Percentiles rank a stretch among this genome's conserved stretches.
These are phyloP conservation scores for Cyclura pinguis DNA, from an alignment of 2,797 vertebrate genomes.

Conservation along the genomic window DNA sequence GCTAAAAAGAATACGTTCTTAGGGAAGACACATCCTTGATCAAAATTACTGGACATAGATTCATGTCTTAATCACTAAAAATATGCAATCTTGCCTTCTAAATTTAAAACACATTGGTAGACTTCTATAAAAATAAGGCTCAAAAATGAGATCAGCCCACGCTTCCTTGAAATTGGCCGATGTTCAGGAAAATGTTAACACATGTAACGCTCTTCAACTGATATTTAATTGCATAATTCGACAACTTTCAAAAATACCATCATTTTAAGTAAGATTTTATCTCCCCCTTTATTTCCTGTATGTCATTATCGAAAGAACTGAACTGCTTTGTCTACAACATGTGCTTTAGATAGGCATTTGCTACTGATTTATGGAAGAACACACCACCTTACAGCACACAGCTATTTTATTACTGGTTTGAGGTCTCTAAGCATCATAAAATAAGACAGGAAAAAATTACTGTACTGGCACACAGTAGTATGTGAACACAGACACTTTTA, in stretches of 20 bases:
- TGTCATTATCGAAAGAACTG: background rate
- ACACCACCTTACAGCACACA: slow-evolving; percentile 26
- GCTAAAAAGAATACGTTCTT: background rate
- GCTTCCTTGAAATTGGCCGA: background rate
- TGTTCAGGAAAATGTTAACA: background rate
- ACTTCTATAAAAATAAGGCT: background rate
- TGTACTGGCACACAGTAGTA: background rate
- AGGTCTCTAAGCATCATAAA: slow-evolving; percentile 30
- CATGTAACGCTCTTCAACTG: background rate
- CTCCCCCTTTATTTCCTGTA: background rate
- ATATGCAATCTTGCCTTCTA: background rate
- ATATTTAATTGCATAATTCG: slow-evolving; percentile 33
- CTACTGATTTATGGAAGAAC: slow-evolving; percentile 15
- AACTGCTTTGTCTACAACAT: slow-evolving; percentile 28
- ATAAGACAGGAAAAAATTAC: background rate
- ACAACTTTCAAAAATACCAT: slow-evolving; percentile 4
- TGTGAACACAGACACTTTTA: background rate
- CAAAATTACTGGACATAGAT: background rate
- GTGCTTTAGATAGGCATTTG: slow-evolving; percentile 6
- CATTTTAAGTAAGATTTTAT: background rate
- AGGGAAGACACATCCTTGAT: background rate
- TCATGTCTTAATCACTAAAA: background rate
- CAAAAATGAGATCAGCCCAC: background rate
- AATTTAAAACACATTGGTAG: slow-evolving; percentile 7
- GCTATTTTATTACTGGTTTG: slow-evolving; percentile 25